phyloP scores from a whole-genome alignment of 2,888 invertebrate genomes.

The Rapana venosa region DNA sequence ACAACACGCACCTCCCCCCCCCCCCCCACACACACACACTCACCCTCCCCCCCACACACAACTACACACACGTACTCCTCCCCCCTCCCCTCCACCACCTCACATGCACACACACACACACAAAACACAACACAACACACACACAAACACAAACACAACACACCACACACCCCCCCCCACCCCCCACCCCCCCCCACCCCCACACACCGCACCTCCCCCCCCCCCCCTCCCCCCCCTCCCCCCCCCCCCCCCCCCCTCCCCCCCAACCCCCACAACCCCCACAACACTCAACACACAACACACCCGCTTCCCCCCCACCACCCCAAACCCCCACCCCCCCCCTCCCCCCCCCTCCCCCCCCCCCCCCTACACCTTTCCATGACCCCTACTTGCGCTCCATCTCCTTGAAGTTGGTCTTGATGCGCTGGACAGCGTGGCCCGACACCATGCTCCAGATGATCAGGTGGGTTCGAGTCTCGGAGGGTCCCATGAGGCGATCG shows the following conservation, averaged over 20 bases:
- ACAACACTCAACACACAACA: too few relatives aligned
- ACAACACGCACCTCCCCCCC: neutral
- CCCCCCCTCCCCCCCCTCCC: neutral
- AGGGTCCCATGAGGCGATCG: slow-evolving; percentile 72
- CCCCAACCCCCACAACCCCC: too few relatives aligned
- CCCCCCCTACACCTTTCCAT: neutral
- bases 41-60: neutral
- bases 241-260: neutral
- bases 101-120: neutral
- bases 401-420: slow-evolving; percentile 70
- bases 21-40: slow-evolving; percentile 6
- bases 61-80: neutral
- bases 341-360: too few relatives aligned
- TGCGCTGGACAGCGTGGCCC: slow-evolving; percentile 70
- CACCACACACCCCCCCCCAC: too few relatives aligned
- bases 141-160: neutral
- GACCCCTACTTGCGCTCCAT: slow-evolving; percentile 53
- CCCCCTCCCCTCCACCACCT: neutral
- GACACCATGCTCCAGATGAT: slow-evolving; percentile 74
- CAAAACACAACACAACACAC: neutral
- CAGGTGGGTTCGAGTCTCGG: slow-evolving; percentile 74
- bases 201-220: slow-evolving; percentile 18
- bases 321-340: neutral
- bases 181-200: neutral
- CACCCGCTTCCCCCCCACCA: neutral